Evolutionary conservation across 2,797 vertebrate genomes (phyloP).

Genomic region (Acanthiza pusilla): DNA sequence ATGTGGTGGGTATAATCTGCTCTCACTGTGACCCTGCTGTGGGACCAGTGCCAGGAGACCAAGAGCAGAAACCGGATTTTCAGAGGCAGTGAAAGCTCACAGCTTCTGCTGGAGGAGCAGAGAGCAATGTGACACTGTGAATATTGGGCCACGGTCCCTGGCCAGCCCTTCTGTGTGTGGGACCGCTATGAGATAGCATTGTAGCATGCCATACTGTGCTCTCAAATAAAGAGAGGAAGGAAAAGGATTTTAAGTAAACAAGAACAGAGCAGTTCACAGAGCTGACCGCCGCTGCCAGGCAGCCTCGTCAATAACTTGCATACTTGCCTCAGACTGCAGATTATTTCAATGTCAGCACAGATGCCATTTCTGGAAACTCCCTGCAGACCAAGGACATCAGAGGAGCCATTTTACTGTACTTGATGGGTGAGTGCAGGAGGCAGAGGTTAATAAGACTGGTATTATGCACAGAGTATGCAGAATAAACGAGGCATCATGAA

Average conservation of each 20-base stretch:
- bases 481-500: background rate
- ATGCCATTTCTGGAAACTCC: slow-evolving; percentile 60
- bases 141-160: rapidly evolving
- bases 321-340: slow-evolving; percentile 32
- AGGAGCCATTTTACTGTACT: slow-evolving; percentile 51
- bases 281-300: background rate
- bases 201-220: background rate
- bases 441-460: slow-evolving; percentile 35
- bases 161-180: background rate
- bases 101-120: background rate
- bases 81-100: background rate
- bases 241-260: slow-evolving; percentile 30
- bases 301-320: slow-evolving; percentile 24
- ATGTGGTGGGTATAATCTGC: background rate
- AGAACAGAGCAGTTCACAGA: background rate
- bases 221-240: slow-evolving; percentile 41
- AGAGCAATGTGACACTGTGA: background rate
- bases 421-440: slow-evolving; percentile 28
- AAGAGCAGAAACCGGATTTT: background rate
- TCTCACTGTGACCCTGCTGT: background rate
- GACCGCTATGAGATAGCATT: background rate
- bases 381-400: slow-evolving; percentile 50
- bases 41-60: background rate
- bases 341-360: slow-evolving; percentile 55
- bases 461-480: background rate